Percentiles rank a stretch among this genome's conserved stretches.
These are phyloP conservation scores for Gorsachius magnificus DNA, from an alignment of 2,797 vertebrate species.

Conservation along the genomic window DNA sequence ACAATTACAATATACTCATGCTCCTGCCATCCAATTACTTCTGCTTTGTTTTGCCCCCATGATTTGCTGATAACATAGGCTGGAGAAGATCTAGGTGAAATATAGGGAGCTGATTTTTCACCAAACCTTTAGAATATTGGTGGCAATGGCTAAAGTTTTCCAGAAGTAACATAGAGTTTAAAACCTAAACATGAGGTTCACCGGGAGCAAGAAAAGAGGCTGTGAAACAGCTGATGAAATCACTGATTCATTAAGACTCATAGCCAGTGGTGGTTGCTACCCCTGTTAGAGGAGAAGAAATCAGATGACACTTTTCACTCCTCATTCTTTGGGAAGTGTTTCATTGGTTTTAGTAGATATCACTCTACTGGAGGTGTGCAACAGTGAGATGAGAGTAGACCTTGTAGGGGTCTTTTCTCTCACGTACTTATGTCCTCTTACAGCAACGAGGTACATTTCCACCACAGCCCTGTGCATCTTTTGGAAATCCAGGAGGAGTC, in stretches of 20 bases:
- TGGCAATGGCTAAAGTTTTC: neutral
- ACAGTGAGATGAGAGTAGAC: neutral
- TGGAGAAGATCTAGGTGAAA: neutral
- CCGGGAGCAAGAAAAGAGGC: neutral
- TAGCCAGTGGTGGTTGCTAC: too few relatives aligned
- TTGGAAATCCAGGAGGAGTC: neutral
- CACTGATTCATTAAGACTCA: rapidly evolving
- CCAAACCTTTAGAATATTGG: neutral
- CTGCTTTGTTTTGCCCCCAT: neutral
- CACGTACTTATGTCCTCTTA: neutral
- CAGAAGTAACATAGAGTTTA: neutral
- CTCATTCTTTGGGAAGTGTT: neutral
- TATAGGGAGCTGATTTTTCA: neutral
- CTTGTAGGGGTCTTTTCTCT: neutral
- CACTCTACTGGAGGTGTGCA: neutral
- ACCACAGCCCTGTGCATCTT: rapidly evolving
- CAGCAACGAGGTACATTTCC: neutral
- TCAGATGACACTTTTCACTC: neutral
- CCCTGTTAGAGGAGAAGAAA: neutral
- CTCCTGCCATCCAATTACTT: constrained; percentile 26
- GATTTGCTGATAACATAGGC: neutral
- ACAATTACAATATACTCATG: constrained; percentile 7
- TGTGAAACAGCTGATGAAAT: neutral
- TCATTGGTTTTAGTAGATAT: neutral
- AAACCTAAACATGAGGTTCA: neutral